Conservation (phyloP, 1,140 invertebrate species). For the Potamilus streckersoni region DNA sequence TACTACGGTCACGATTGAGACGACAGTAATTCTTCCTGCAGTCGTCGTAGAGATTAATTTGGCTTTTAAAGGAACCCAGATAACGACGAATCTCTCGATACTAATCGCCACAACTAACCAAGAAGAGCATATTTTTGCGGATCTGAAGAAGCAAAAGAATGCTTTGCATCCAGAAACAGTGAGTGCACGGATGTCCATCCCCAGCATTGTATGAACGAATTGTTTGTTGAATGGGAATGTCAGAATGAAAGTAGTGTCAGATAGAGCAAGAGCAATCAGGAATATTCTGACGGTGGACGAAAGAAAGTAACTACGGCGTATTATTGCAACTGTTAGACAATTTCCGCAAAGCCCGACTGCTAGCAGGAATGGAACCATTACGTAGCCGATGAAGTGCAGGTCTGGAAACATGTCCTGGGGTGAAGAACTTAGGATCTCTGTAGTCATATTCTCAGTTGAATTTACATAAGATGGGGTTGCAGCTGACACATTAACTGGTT, state of each 20-base stretch:
- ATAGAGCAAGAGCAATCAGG: conserved; percentile 38
- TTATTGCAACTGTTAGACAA: conserved; percentile 31
- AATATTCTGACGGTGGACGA: conserved; percentile 32
- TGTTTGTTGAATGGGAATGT: conserved; percentile 41
- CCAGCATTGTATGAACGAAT: conserved; percentile 33
- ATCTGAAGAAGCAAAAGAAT: conserved; percentile 45
- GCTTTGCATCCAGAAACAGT: conserved; percentile 34
- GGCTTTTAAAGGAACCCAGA: conserved; percentile 46
- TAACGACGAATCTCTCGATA: conserved; percentile 48
- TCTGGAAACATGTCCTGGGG: no score
- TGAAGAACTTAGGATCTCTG: no score
- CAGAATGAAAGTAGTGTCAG: conserved; percentile 33
- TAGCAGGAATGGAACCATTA: conserved; percentile 33
- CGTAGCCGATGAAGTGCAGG: conserved; percentile 13
- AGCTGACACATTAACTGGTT: no score
- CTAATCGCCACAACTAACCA: conserved; percentile 51
- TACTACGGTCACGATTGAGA: conserved; percentile 17
- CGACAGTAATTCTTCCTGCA: conserved; percentile 9
- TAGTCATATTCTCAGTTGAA: no score
- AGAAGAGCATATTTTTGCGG: conserved; percentile 52
- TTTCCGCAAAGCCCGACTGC: conserved; percentile 42
- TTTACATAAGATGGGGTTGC: no score
- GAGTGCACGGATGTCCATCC: conserved; percentile 36
- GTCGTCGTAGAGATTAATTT: conserved; percentile 36
- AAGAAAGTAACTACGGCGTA: conserved; percentile 23